phyloP scores from a whole-genome alignment of 2,113 vertebrate genomes.

The Elephas maximus region DNA sequence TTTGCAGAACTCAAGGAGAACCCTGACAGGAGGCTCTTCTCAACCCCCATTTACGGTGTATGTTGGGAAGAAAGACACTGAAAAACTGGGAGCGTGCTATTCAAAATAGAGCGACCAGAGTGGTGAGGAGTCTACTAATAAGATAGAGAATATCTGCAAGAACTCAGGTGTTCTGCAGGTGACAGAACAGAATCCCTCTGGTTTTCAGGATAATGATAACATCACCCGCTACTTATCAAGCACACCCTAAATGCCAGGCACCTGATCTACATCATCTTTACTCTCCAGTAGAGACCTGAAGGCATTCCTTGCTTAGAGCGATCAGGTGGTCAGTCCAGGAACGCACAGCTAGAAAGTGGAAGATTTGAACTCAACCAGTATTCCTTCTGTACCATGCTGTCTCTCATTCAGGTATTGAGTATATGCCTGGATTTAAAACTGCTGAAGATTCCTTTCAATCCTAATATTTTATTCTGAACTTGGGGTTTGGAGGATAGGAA shows the following conservation, averaged over 20 bases:
- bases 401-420: background rate
- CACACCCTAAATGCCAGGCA: background rate
- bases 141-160: background rate
- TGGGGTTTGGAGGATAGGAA: background rate
- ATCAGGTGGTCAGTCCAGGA: background rate
- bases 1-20: slow-evolving; percentile 43
- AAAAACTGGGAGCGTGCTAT: background rate
- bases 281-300: background rate
- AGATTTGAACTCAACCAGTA: background rate
- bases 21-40: background rate
- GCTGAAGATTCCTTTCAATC: background rate
- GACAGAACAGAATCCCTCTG: background rate
- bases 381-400: background rate
- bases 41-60: background rate
- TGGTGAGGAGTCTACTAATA: background rate
- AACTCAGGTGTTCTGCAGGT: background rate
- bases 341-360: background rate
- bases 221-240: background rate
- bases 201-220: background rate
- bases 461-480: slow-evolving; percentile 29
- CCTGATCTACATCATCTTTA: slow-evolving; percentile 12
- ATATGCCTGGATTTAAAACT: background rate
- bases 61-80: background rate
- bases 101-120: background rate
- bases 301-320: background rate